A percentile compares a stretch with the other conserved stretches of the same genome.
Conservation (phyloP, 2,113 vertebrate species). For the Sphyrna mokarran region DNA sequence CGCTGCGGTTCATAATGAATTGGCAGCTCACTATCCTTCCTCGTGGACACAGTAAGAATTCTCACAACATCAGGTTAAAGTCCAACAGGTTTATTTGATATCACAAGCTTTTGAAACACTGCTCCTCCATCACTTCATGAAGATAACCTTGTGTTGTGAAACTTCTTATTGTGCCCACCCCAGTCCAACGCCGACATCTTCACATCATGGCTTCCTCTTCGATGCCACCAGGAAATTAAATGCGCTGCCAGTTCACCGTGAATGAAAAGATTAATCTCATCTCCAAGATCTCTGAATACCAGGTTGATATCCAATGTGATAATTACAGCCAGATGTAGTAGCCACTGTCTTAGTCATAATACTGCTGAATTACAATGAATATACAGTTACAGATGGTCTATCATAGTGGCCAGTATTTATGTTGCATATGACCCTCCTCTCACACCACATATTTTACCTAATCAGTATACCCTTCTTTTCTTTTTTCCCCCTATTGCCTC, state of each 20-base stretch:
- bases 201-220: too few species aligned
- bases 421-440: neutral
- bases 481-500: too few species aligned
- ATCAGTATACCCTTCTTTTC: too few species aligned
- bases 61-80: too few species aligned
- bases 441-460: too few species aligned
- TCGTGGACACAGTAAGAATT: too few species aligned
- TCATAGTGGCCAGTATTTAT: neutral
- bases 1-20: neutral
- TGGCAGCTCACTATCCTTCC: neutral
- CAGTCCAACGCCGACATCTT: too few species aligned
- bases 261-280: neutral
- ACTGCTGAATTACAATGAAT: neutral
- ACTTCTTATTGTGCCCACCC: too few species aligned
- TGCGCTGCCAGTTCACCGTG: neutral
- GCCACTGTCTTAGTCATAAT: neutral
- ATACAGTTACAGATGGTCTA: neutral
- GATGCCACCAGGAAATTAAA: neutral
- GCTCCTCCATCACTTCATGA: too few species aligned
- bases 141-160: too few species aligned
- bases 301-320: neutral
- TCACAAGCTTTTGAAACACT: too few species aligned
- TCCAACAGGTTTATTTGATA: too few species aligned
- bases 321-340: neutral
- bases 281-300: neutral